Evolutionary conservation across 1,140 invertebrate species (phyloP).

Genomic region (Zaprionus ghesquierei): DNA sequence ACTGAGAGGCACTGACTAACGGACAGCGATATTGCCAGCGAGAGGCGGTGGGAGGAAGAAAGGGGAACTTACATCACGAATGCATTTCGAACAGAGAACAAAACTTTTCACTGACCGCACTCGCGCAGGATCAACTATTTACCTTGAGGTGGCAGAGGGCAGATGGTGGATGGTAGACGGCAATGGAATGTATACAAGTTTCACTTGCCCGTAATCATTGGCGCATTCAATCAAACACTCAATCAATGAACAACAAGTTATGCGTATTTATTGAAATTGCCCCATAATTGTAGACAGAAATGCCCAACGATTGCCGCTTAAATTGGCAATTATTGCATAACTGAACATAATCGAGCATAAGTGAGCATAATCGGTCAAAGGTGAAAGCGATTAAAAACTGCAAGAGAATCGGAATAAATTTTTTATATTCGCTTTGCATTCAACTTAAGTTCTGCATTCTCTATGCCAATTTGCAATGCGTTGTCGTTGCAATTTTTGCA

Average conservation of each 20-base stretch:
- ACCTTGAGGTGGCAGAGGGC: not conserved
- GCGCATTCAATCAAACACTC: constrained; percentile 23
- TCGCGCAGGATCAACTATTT: not conserved
- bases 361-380: not conserved
- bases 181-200: not conserved
- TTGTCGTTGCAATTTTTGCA: not conserved
- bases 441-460: not conserved
- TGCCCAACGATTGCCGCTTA: constrained; percentile 2
- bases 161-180: too few relatives aligned
- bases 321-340: constrained; percentile 2
- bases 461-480: not conserved
- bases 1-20: constrained; percentile 8
- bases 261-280: not conserved
- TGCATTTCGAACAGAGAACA: constrained; percentile 17
- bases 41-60: not conserved
- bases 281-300: not conserved
- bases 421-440: not conserved
- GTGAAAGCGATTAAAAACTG: not conserved
- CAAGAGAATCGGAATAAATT: not conserved
- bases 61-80: not conserved
- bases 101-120: constrained; percentile 12
- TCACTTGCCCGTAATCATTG: constrained; percentile 1
- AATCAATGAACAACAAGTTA: constrained; percentile 1
- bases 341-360: not conserved
- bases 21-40: not conserved